phyloP scores from a whole-genome alignment of 2,113 vertebrate species.

The Pseudonaja textilis region DNA sequence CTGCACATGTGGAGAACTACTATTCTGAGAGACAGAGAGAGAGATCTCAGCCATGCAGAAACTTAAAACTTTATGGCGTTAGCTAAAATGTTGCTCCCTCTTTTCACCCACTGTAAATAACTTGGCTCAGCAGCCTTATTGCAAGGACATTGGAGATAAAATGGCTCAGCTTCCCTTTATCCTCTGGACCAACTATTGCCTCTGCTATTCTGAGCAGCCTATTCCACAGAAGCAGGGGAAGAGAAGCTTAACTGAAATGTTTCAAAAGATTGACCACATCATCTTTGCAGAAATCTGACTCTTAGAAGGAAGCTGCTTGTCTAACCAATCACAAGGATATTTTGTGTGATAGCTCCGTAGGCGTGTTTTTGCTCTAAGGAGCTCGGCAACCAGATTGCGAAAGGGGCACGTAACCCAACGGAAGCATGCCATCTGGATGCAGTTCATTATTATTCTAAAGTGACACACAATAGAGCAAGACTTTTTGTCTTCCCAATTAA shows the following conservation, averaged over 20 bases:
- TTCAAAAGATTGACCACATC: not conserved
- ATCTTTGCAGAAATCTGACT: not conserved
- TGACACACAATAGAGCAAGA: not conserved
- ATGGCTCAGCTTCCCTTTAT: not conserved
- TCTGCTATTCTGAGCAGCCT: not conserved
- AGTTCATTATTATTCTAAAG: slow-evolving; percentile 10
- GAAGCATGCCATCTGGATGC: slow-evolving; percentile 9
- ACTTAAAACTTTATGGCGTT: not conserved
- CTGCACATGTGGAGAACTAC: not conserved
- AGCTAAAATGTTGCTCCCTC: not conserved
- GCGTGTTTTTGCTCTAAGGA: not conserved
- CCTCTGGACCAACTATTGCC: not conserved
- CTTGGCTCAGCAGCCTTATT: not conserved
- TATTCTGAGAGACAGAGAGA: not conserved
- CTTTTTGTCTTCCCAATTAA: not conserved
- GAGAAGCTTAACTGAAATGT: not conserved
- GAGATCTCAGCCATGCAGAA: not conserved
- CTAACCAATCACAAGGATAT: not conserved
- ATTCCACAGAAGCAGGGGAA: not conserved
- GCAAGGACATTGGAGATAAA: too few species aligned
- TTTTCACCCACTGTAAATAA: not conserved
- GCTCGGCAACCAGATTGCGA: not conserved
- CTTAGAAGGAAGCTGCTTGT: not conserved
- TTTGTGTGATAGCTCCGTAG: not conserved
- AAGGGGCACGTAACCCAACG: not conserved